Conservation (phyloP, 1,140 invertebrate species). For the Pseudomyrmex gracilis region DNA sequence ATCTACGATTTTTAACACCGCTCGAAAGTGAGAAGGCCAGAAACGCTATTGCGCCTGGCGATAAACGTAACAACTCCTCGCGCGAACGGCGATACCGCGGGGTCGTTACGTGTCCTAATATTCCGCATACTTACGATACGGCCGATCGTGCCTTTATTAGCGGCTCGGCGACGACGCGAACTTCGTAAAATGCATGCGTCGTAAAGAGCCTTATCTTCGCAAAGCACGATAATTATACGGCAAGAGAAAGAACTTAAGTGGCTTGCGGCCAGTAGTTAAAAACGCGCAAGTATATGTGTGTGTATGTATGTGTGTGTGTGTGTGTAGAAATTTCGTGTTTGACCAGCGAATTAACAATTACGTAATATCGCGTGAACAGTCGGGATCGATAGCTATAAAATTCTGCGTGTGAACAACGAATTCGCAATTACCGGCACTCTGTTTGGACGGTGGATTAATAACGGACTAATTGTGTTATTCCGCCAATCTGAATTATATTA, state of each 20-base stretch:
- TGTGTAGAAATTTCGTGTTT: slow-evolving; percentile 14
- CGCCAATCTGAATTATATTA: slow-evolving; percentile 1
- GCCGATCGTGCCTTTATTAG: slow-evolving; percentile 48
- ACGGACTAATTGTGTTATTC: slow-evolving; percentile 1
- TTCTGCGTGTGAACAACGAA: neutral
- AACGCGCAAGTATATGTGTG: neutral
- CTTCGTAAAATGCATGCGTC: slow-evolving; percentile 39
- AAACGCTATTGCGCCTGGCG: slow-evolving; percentile 27
- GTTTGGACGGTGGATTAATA: slow-evolving; percentile 23
- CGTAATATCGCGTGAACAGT: neutral
- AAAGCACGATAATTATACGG: slow-evolving; percentile 49
- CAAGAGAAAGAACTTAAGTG: slow-evolving; percentile 32
- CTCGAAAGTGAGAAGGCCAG: neutral
- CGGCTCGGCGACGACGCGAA: slow-evolving; percentile 31
- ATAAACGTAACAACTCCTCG: slow-evolving; percentile 45
- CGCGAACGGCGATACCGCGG: neutral
- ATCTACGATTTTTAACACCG: neutral
- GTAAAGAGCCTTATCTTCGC: slow-evolving; percentile 49
- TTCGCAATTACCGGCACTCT: neutral
- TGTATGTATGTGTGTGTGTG: neutral
- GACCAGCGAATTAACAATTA: slow-evolving; percentile 21
- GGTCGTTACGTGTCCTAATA: slow-evolving; percentile 44
- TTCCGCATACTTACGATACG: slow-evolving; percentile 40
- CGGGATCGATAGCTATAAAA: neutral
- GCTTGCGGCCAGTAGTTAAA: slow-evolving; percentile 11